Evolutionary conservation across 2,797 vertebrate species (phyloP), one percentile per base, ranked within the genome.

Genomic region (Dryobates pubescens): DNA sequence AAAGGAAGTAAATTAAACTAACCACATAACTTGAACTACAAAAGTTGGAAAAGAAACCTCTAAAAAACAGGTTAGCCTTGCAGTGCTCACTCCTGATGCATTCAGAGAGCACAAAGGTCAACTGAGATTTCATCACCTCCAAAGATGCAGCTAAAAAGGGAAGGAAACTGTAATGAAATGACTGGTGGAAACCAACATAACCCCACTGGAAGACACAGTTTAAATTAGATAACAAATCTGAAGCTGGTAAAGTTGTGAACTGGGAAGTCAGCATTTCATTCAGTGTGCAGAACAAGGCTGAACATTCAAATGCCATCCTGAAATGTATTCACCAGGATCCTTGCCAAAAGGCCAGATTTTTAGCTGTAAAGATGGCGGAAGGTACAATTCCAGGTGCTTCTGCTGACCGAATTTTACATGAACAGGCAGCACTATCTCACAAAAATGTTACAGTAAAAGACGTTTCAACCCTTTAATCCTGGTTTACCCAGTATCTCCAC

Each of bases 61-160:
- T 92, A 82, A 91, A 94, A 96, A 85, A 54, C 95, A 93, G 83
- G 94, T 93, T 94, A 90, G 83, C 92, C 91, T 93, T 86, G 65
- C 93, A 88, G 83, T 2, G 9, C 90, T 95, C 94, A 94, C 90
- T 96, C 95, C 94, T 96, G 93, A 93, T 86, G 90, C 93, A 94
- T 94, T 94, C 91, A 0, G 83, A 88, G 90, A 93, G 92, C 92
- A 89, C 81, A 86, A 88, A 95, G 95, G 95, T 96, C 96, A 96
- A 51, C 75, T 13, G 54, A 93, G 96, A 93, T 94, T 96, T 95
- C 89, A 93, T 82, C 24, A 68, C 65, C 86, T 93, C 89, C 75
- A 77, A 88, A 95, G 93, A 91, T 92, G 83, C 88, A 65, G 91
- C 90, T 90, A 86, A 93, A 96, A 91, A 95, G 91, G 91, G 83